Evolutionary conservation across 2,113 vertebrate genomes (phyloP), one percentile per base, ranked within the genome.

Genomic region (Pipa parva): DNA sequence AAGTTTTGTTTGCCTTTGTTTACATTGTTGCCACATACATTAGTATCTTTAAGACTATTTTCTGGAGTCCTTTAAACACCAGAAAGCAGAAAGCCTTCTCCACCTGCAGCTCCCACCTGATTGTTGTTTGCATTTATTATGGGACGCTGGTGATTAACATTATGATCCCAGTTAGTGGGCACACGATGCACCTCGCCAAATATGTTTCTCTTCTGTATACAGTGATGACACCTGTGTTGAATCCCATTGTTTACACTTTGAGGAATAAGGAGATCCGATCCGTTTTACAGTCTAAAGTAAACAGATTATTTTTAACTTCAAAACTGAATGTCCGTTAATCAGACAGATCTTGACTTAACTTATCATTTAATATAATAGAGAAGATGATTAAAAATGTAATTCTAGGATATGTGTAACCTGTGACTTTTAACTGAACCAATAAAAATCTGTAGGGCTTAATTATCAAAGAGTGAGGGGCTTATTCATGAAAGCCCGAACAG

Each of bases 61-160:
- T 61, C n/a, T 15, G 39, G 9, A 61, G 42, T 7, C 9, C 57
- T 3, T 39, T 37, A 7, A 61, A n/a, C 37, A 48, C 4, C 9
- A 25, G 37, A 1, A 27, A 10, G 39, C 24, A 45, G 25, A 48
- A 46, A 28, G 39, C 57, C 4, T 59, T 59, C 22, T 59, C 57
- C 13, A 59, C 57, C 15, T 59, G 39, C 26, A 61, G 59, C 39
- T 61, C 59, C 5, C 59, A 61, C 10, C 24, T 61, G 15, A 18
- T 24, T 10, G 39, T 61, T 27, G 59, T 61, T 7, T 61, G 22
- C 13, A 9, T 25, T 9, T 61, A 46, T 45, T 61, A 61, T 48
- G 59, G 59, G 8, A 18, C 59, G 7, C 25, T 61, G 6, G 29
- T 62, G 8, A 21, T 18, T 29, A 49, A 25, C 10, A 48, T 48